Conservation (phyloP, 2,113 vertebrate species). For the Chlamydotis undulata region DNA sequence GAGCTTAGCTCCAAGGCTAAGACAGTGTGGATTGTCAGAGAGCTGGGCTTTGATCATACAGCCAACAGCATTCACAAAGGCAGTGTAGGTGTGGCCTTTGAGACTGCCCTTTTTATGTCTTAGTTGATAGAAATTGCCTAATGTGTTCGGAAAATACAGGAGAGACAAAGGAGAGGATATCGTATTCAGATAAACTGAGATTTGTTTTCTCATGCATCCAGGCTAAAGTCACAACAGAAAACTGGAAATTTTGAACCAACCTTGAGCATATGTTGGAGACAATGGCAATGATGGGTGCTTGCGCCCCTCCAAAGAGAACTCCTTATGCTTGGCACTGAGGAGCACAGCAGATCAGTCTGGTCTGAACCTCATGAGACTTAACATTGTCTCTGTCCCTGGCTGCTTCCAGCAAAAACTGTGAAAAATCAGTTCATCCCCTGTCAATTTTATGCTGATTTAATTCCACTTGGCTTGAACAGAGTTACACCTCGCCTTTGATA, state of each 20-base stretch:
- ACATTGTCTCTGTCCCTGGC: background rate
- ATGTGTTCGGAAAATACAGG: background rate
- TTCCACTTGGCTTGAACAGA: background rate
- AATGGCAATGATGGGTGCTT: background rate
- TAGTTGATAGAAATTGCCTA: background rate
- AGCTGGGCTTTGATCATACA: background rate
- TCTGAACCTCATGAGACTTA: background rate
- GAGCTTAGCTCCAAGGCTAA: background rate
- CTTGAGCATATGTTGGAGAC: background rate
- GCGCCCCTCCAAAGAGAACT: background rate
- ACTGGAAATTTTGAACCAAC: background rate
- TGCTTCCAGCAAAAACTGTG: background rate
- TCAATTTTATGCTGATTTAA: background rate
- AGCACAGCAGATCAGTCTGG: background rate
- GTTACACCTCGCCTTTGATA: background rate
- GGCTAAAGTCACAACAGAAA: background rate
- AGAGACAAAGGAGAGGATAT: background rate
- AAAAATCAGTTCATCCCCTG: background rate
- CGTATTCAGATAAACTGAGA: background rate
- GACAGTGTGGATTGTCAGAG: background rate
- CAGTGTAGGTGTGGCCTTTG: background rate
- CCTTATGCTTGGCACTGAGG: background rate
- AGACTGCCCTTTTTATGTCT: background rate
- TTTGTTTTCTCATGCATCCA: background rate
- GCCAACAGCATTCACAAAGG: background rate